Conservation (phyloP, 2,113 vertebrate species). For the Archilochus colubris region DNA sequence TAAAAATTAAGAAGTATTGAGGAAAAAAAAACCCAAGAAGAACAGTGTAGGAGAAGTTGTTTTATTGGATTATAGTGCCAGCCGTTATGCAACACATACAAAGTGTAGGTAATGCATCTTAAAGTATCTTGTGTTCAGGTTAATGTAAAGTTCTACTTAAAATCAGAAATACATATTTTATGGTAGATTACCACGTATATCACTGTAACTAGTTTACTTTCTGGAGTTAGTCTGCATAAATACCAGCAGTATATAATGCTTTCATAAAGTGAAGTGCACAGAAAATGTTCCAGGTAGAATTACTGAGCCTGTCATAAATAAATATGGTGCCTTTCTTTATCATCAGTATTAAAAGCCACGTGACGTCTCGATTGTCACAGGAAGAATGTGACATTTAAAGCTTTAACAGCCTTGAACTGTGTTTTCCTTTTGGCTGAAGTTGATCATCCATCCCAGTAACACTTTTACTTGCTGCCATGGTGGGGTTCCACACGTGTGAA, state of each 20-base stretch:
- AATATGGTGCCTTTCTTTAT: slow-evolving; percentile 32
- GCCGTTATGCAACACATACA: not conserved
- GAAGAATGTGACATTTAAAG: not conserved
- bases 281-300: not conserved
- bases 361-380: slow-evolving; percentile 1
- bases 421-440: not conserved
- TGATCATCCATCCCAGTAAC: not conserved
- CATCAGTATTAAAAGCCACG: slow-evolving; percentile 39
- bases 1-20: not conserved
- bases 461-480: not conserved
- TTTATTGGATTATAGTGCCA: not conserved
- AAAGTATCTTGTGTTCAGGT: not conserved
- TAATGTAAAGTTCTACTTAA: not conserved
- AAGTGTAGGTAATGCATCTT: not conserved
- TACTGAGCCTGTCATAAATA: slow-evolving; percentile 31
- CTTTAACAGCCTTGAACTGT: not conserved
- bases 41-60: not conserved
- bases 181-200: not conserved
- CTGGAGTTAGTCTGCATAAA: not conserved
- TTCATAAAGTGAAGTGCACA: slow-evolving; percentile 26
- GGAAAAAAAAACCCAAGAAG: not conserved
- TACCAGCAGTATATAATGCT: not conserved
- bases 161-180: slow-evolving; percentile 26
- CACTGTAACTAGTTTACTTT: slow-evolving; percentile 5
- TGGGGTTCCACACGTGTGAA: not conserved